Evolutionary conservation across 2,888 invertebrate species (phyloP), one percentile per base, ranked within the genome.

Genomic region (Chrysopilus asiliformis): DNA sequence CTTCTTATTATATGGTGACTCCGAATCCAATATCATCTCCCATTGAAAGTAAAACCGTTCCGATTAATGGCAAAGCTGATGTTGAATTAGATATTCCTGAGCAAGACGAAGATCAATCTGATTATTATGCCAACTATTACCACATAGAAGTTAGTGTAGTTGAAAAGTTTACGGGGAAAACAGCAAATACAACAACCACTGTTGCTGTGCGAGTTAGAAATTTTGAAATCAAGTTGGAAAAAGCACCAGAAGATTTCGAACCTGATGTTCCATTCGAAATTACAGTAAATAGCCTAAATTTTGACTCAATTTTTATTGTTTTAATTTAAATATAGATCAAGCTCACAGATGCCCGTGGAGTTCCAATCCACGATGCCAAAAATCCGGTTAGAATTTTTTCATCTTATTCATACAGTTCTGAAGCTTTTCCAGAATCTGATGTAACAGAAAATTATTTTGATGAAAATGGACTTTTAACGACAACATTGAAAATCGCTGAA

Each of bases 91-190:
- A 84, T 53, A 72, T 91, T 43, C 72, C 73, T n/a, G n/a, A n/a
- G n/a, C n/a, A n/a, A n/a, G n/a, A n/a, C n/a, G n/a, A n/a, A n/a
- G n/a, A n/a, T n/a, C n/a, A n/a, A n/a, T n/a, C n/a, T 28, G 10
- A 38, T 4, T 32, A 38, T 14, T 79, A 73, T 49, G 75, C 77
- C 48, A 68, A 85, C 48, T 75, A 76, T n/a, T 71, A 90, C 9
- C 73, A 80, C 34, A 72, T 94, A 32, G 81, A 89, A 54, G 93
- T 89, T 1, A 79, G 83, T 5, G 78, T 95, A 3, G 90, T 91
- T 57, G 95, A 97, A 66, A 77, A 77, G 37, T 69, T 89, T 46
- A 94, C 94, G 4, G 63, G 58, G 3, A 73, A 89, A 34, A 74
- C 80, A 47, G 84, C 91, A 55, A 87, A 86, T 55, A 76, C 79